Percentiles rank a stretch among this genome's conserved stretches.
Evolutionary conservation across 1,140 invertebrate genomes (phyloP).

Genomic region (Drosophila pseudoobscura): DNA sequence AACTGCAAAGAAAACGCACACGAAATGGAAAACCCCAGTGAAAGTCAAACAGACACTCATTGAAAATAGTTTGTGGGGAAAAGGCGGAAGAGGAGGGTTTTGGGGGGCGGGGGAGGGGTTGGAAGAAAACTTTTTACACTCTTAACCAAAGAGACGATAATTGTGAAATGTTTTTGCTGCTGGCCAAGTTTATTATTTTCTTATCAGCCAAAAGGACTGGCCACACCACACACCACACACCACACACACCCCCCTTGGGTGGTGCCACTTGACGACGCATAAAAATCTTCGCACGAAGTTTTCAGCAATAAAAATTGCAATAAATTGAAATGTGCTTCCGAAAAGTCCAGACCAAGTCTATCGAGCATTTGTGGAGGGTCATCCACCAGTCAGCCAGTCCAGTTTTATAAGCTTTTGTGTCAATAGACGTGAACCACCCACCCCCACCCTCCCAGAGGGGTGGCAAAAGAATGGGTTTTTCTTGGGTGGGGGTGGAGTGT

Average conservation of each 20-base stretch:
- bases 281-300: conserved; percentile 64
- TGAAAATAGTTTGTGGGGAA: conserved; percentile 34
- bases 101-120: background rate
- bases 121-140: conserved; percentile 28
- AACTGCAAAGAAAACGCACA: conserved; percentile 45
- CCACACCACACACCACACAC: background rate
- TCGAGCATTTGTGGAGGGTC: conserved; percentile 44
- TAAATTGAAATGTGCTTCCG: conserved; percentile 72
- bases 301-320: conserved; percentile 71
- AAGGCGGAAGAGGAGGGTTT: too few relatives aligned
- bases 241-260: background rate
- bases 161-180: conserved; percentile 68
- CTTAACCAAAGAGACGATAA: conserved; percentile 45
- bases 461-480: conserved; percentile 39
- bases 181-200: conserved; percentile 71
- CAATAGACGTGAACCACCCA: conserved; percentile 16
- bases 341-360: background rate
- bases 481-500: conserved; percentile 1
- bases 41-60: conserved; percentile 49
- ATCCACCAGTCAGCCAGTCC: conserved; percentile 29
- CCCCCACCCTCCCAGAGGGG: conserved; percentile 8
- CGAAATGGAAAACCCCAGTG: conserved; percentile 46
- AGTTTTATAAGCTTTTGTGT: conserved; percentile 60
- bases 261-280: conserved; percentile 68
- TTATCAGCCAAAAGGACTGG: conserved; percentile 50